Base-by-base conservation (phyloP, 2,888 invertebrate genomes). In the Stenotaenia linearis region DNA sequence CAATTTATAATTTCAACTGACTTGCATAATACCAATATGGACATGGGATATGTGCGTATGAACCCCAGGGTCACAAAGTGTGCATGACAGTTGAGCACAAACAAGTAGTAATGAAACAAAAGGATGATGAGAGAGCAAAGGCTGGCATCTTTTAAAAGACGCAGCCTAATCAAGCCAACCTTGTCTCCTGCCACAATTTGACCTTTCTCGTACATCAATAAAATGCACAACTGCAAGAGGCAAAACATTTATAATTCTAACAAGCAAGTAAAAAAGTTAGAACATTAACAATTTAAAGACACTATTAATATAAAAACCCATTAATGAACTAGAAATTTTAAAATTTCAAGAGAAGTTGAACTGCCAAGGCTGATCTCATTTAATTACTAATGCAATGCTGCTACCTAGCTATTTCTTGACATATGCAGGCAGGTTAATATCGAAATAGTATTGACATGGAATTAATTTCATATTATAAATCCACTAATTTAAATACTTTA, bases 81-180 rank as follows among this genome's bases (percentile, higher is more conserved):
- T 69, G 69, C 69, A 28, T 69, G 69, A 69, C 69, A 69, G 69
- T 69, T 69, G 15, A 69, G 28, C 25, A 69, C 69, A 69, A 69
- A 28, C 69, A 69, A 28, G 69, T 69, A 69, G 69, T 28, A 69
- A 69, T 69, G 69, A 69, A 69, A 69, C 69, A 69, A 69, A 69
- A 69, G 69, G 69, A 28, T 69, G 69, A 69, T 69, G 69, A 69
- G 69, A 69, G 69, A 69, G 25, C 69, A 69, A 69, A 69, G 69
- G 69, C 69, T 69, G 28, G 69, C 0, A 69, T 69, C 69, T 69
- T 69, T 28, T 69, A 28, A 69, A n/a, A 10, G 69, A 50, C n/a
- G 50, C 18, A 50, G 28, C 69, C 25, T 69, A 69, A 69, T 69
- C 69, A 69, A 28, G 28, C 69, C 69, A 69, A 69, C 69, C 69